phyloP scores from a whole-genome alignment of 2,888 invertebrate species.

The Nasonia oneida region DNA sequence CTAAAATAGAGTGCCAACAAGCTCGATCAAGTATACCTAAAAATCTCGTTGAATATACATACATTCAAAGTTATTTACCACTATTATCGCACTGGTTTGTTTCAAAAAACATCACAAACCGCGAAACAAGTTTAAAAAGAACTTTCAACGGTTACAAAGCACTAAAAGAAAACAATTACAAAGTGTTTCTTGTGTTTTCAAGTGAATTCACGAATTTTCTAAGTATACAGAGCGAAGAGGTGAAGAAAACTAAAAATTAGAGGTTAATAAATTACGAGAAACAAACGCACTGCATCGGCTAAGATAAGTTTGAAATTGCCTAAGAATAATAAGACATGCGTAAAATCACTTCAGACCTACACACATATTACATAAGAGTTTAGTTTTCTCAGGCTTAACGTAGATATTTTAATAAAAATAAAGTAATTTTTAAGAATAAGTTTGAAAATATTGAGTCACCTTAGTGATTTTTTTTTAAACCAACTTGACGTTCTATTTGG shows the following conservation, averaged over 20 bases:
- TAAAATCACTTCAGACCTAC: constrained; percentile 8
- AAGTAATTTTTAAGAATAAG: not conserved
- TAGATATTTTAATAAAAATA: constrained; percentile 49
- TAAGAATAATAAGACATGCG: constrained; percentile 30
- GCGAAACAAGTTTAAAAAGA: constrained; percentile 18
- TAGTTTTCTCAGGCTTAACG: constrained; percentile 46
- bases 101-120: constrained; percentile 4
- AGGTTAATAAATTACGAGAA: constrained; percentile 9
- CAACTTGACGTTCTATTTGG: not conserved
- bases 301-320: constrained; percentile 44
- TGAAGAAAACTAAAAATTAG: constrained; percentile 8
- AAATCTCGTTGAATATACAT: not conserved
- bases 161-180: constrained; percentile 22
- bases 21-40: constrained; percentile 18
- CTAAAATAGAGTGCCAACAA: constrained; percentile 41
- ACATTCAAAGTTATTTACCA: constrained; percentile 8
- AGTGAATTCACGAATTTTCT: constrained; percentile 51
- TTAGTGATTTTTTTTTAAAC: not conserved
- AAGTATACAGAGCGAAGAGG: not conserved
- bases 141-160: constrained; percentile 8
- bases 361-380: constrained; percentile 13
- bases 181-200: constrained; percentile 60
- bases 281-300: constrained; percentile 33
- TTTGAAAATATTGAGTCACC: not conserved
- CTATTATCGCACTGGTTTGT: constrained; percentile 3